Conservation (phyloP, 1,140 invertebrate species). For the Hyles euphorbiae region DNA sequence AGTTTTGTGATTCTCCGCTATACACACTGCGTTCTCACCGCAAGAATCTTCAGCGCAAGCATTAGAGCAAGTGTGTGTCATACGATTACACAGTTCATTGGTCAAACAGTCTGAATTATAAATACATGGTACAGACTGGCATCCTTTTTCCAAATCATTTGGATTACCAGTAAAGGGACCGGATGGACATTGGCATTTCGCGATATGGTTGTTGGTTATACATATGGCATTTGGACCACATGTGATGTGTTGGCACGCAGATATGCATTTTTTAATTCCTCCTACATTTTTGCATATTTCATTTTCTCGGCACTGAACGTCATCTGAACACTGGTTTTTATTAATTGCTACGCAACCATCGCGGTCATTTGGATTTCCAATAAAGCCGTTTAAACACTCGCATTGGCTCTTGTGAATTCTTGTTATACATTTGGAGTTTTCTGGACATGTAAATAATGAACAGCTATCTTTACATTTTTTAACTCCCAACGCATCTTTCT, state of each 20-base stretch:
- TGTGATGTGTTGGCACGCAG: constrained; percentile 83
- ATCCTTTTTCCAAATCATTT: constrained; percentile 83
- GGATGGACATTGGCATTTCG: constrained; percentile 91
- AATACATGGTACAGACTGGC: constrained; percentile 87
- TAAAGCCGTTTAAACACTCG: constrained; percentile 86
- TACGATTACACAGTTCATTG: constrained; percentile 86
- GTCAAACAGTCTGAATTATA: constrained; percentile 89
- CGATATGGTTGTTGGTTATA: constrained; percentile 90
- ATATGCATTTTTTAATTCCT: constrained; percentile 77
- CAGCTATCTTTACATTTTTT: constrained; percentile 88
- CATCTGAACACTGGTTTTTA: constrained; percentile 85
- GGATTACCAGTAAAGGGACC: constrained; percentile 90
- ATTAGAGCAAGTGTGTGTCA: constrained; percentile 88
- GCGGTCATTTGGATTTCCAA: constrained; percentile 92
- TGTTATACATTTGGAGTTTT: constrained; percentile 87
- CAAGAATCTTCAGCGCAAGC: constrained; percentile 89
- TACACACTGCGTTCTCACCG: constrained; percentile 91
- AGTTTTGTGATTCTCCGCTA: constrained; percentile 88
- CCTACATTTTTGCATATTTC: constrained; percentile 80
- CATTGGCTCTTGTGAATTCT: constrained; percentile 85
- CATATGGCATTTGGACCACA: constrained; percentile 92
- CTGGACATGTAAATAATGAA: constrained; percentile 86
- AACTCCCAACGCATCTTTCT: constrained; percentile 88
- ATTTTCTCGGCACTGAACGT: constrained; percentile 88
- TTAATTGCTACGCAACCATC: constrained; percentile 85